A percentile compares a stretch with the other conserved stretches of the same genome.
These are phyloP conservation scores for Drosophila kanekoi DNA, from an alignment of 2,888 invertebrate genomes.

Conservation along the genomic window DNA sequence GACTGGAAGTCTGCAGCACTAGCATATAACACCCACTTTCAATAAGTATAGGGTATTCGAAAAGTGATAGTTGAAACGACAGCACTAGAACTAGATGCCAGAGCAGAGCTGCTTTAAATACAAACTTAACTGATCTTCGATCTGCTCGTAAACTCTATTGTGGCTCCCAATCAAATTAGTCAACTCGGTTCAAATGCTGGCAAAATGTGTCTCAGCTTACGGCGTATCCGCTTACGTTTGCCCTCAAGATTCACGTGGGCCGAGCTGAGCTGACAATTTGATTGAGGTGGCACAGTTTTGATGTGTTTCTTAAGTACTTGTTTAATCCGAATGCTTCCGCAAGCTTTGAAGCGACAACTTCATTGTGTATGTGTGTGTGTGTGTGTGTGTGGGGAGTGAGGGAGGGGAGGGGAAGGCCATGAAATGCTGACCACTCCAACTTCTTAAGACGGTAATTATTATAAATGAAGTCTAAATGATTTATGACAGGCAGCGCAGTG, in stretches of 20 bases:
- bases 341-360: constrained; percentile 66
- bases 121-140: constrained; percentile 16
- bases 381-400: constrained; percentile 22
- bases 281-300: constrained; percentile 20
- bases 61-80: constrained; percentile 69
- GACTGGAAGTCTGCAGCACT: too few species aligned
- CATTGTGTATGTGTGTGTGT: constrained; percentile 62
- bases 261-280: constrained; percentile 2
- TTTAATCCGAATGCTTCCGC: constrained; percentile 58
- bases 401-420: constrained; percentile 25
- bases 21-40: neutral
- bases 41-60: constrained; percentile 4
- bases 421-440: constrained; percentile 61
- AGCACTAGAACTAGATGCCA: constrained; percentile 18
- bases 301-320: constrained; percentile 29
- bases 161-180: constrained; percentile 61
- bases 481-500: constrained; percentile 62
- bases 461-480: constrained; percentile 77
- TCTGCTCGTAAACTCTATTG: constrained; percentile 28
- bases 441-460: constrained; percentile 69
- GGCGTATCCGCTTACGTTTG: constrained; percentile 9
- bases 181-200: constrained; percentile 41
- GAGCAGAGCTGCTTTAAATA: constrained; percentile 1
- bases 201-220: constrained; percentile 39
- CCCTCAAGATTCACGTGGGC: constrained; percentile 19